Evolutionary conservation across 2,797 vertebrate genomes (phyloP).

Genomic region (Tokudaia muenninki): DNA sequence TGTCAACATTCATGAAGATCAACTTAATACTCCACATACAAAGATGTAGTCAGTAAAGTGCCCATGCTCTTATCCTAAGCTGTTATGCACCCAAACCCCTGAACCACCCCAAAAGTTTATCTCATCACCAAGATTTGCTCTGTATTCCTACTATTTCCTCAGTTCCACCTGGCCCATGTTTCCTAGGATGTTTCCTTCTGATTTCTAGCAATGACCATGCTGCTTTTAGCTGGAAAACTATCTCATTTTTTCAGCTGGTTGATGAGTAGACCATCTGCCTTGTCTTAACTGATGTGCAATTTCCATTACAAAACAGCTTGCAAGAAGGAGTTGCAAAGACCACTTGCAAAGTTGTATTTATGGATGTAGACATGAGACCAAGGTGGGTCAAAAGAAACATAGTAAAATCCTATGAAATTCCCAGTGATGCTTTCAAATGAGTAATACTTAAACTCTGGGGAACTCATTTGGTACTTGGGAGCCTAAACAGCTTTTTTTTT

Average conservation of each 20-base stretch:
- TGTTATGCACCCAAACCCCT: not conserved
- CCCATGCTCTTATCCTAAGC: not conserved
- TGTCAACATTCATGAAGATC: not conserved
- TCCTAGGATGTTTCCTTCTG: not conserved
- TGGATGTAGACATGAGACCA: not conserved
- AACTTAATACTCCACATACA: not conserved
- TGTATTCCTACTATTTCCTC: not conserved
- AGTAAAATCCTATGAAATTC: not conserved
- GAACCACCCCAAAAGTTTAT: not conserved
- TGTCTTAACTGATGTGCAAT: no score
- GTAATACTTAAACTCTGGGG: not conserved
- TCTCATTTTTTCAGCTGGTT: not conserved
- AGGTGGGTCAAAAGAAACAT: not conserved
- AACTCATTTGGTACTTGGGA: not conserved
- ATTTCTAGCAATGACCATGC: not conserved
- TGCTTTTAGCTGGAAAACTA: not conserved
- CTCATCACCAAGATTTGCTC: not conserved
- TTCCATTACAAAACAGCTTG: not conserved
- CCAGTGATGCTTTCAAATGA: not conserved
- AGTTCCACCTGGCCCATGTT: not conserved
- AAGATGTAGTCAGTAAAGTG: not conserved
- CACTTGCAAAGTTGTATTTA: not conserved
- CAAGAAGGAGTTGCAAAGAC: not conserved
- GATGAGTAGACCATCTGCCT: no score
- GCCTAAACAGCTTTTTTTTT: not conserved